Base-by-base conservation (phyloP, 2,797 vertebrate species). In the Momotus momota region DNA sequence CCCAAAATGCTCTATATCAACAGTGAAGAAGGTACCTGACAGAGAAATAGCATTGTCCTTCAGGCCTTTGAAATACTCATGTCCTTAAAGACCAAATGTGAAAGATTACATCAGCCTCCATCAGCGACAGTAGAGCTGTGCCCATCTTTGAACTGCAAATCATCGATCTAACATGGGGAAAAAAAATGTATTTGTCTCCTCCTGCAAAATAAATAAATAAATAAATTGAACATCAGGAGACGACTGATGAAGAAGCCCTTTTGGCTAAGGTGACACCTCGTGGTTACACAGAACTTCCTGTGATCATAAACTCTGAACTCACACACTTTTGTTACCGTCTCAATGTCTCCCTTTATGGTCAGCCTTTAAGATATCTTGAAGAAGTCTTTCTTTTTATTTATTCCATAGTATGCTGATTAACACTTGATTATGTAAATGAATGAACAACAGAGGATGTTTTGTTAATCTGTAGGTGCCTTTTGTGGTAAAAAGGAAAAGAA, bases 121-220 rank as follows among this genome's bases (percentile, higher is more conserved):
- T 20, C 17, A 82, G 13, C 38, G 84, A 18, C 1, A 7, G 20
- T 4, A 79, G 25, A 85, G 9, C 9, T 57, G 38, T 54, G 38
- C 7, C 20, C 22, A 18, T 35, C 29, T 82, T 54, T 58, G 40
- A 77, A 81, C 55, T 62, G 33, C 19, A 92, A 61, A 86, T 35
- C 31, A 41, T 6, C 23, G 12, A 69, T 43, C 10, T 49, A 77
- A 54, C 5, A 8, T 1, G 26, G 2, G 17, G 14, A 0, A 25
- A 15, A 15, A 38, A 33, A 3, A 8, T 48, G 29, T 26, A 5
- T 38, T 74, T 81, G 8, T 18, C 33, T 72, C 3, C 9, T 52
- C 20, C 60, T 66, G 9, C 10, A 54, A 31, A 54, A 29, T 21
- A 49, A 52, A 52, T 6, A 51, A 51, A 27, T 5, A 17, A 52